Evolutionary conservation across 2,888 invertebrate genomes (phyloP).

Genomic region (Cetonia aurata): DNA sequence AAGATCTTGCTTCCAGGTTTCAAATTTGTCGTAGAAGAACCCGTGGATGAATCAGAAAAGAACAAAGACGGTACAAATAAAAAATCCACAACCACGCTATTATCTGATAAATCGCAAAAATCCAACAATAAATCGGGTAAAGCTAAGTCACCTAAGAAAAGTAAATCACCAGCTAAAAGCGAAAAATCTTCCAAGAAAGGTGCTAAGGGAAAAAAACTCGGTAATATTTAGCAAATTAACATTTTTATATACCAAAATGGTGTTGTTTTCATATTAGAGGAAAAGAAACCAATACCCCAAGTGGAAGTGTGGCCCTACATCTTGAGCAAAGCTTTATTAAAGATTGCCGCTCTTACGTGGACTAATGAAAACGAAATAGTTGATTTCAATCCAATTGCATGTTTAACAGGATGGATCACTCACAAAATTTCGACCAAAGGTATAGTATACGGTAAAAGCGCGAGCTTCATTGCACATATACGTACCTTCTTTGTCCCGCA

Average conservation of each 20-base stretch:
- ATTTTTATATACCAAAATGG: neutral
- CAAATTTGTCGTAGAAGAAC: constrained; percentile 1
- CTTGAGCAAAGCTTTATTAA: constrained; percentile 67
- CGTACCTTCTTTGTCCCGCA: neutral
- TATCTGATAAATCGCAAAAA: neutral
- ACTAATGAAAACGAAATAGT: constrained; percentile 58
- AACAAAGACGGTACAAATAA: neutral
- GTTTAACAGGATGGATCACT: constrained; percentile 66
- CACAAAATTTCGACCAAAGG: constrained; percentile 56
- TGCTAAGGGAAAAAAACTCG: constrained; percentile 37
- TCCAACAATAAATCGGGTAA: constrained; percentile 10
- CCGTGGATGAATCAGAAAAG: neutral
- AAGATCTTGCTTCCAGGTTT: constrained; percentile 63
- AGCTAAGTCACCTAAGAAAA: constrained; percentile 14
- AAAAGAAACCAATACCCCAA: neutral
- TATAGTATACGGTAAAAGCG: constrained; percentile 45
- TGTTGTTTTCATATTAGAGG: neutral
- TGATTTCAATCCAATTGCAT: constrained; percentile 66
- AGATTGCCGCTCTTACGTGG: constrained; percentile 65
- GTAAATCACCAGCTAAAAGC: constrained; percentile 8
- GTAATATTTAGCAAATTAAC: constrained; percentile 4
- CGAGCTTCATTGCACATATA: neutral
- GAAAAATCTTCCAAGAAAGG: constrained; percentile 31
- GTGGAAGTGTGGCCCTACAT: constrained; percentile 68
- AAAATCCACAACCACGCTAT: constrained; percentile 4